Base-by-base conservation (phyloP, 35 echinoderm and acorn worm species). In the Holothuria glaberrima region DNA sequence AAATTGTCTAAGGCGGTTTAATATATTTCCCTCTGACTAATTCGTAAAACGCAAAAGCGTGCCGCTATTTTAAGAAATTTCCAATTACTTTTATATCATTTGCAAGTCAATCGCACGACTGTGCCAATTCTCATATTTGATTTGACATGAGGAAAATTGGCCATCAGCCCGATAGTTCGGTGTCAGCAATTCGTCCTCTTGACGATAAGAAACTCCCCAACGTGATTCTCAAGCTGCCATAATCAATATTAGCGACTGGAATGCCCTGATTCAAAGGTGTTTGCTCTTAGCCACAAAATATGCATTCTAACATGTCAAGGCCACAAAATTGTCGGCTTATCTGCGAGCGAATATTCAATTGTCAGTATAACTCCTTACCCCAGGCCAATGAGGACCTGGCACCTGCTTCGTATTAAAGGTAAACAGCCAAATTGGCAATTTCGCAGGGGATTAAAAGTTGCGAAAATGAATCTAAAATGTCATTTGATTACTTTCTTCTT, bases 401-500 rank as follows among this genome's bases (percentile, higher is more conserved):
- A 78, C 74, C 74, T 78, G 74, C 74, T 78, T 78, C 74, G 38
- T 78, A 48, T 48, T 41, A 48, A 78, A 78, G 74, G 74, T 78
- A 78, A 78, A 78, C 50, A 78, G 24, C 19, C 41, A 78, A 78
- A 78, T 78, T 78, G 74, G 38, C 18, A 78, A 78, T 78, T 78
- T 78, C 29, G 74, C 21, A 20, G 36, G 74, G 50, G 74, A 78
- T 78, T 78, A 78, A 24, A 48, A 48, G 38, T 78, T 78, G 38
- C 12, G n/a, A 78, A 48, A 48, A 78, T 78, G 18, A 21, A 78
- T 32, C 71, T 78, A 41, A 48, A 78, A 24, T 78, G 74, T 50
- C 74, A 78, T 48, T 48, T 41, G 44, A 78, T 48, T 48, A 12
- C 44, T 41, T 48, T 45, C 44, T 48, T 78, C 74, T 78, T 78